Base-by-base conservation (phyloP, 2,888 invertebrate genomes). In the Syrphus vitripennis region DNA sequence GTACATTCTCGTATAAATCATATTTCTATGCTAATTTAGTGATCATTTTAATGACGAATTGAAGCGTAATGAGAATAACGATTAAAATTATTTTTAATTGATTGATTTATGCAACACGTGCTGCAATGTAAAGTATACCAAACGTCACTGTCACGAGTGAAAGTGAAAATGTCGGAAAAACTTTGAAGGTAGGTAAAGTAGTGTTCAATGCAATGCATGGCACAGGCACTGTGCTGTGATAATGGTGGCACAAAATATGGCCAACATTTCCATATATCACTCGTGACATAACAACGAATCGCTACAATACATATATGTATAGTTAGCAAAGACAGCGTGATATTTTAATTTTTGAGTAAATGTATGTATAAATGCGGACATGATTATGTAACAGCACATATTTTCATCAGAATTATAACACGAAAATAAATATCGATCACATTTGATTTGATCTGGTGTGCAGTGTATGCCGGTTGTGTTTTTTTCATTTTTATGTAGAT, bases 11-110 rank as follows among this genome's bases (percentile, higher is more conserved):
- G 53, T 53, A 61, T 78, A 31, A 55, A 72, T 74, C 59, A 57
- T 78, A 78, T 78, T 72, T 78, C 16, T 61, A 75, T 74, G 80
- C 21, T 65, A 79, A 79, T 79, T 79, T n/a, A 59, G 12, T 37
- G 45, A 75, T 42, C 69, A 34, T 65, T 75, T 63, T 24, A 37
- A 74, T 9, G 48, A 70, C 50, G 57, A 42, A 67, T 59, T 57
- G 59, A 57, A 65, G 29, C 71, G 50, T 40, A 80, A 84, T 37
- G 65, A 40, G 53, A 50, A 42, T 75, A 76, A 40, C 65, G 65
- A 76, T 65, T 67, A 24, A 45, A 65, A 24, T 21, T 71, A 37
- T 65, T 80, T 71, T 80, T 84, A 84, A 80, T 84, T 71, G 71
- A 71, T 71, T 67, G 67, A 34, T 42, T 31, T 31, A 31, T 67